A percentile compares a stretch with the other conserved stretches of the same genome.
Evolutionary conservation across 2,888 invertebrate genomes (phyloP).

Genomic region (Schrankia costaestrigalis): DNA sequence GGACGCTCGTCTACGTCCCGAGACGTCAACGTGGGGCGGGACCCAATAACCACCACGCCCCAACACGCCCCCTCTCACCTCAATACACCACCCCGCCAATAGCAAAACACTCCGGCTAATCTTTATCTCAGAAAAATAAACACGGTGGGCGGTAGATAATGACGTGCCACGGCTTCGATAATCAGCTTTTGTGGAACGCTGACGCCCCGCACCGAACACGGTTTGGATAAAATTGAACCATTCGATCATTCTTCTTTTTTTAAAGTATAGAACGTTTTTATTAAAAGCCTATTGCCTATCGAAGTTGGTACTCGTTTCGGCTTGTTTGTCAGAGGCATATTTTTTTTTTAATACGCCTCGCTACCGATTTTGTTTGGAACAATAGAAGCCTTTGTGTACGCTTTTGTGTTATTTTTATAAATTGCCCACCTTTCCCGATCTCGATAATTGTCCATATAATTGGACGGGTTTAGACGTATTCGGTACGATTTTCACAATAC

Average conservation of each 20-base stretch:
- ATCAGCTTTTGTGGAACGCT: constrained; percentile 75
- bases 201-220: constrained; percentile 59
- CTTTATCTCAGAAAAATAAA: constrained; percentile 80
- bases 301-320: constrained; percentile 39
- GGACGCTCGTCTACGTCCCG: constrained; percentile 13
- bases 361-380: constrained; percentile 29
- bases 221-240: constrained; percentile 68
- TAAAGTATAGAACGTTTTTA: constrained; percentile 40
- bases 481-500: constrained; percentile 40
- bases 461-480: constrained; percentile 68
- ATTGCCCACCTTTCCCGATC: constrained; percentile 58
- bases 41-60: constrained; percentile 49
- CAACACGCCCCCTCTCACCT: constrained; percentile 50
- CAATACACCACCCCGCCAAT: constrained; percentile 64
- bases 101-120: constrained; percentile 73
- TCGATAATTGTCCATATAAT: constrained; percentile 75
- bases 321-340: constrained; percentile 59
- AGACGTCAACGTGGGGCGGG: constrained; percentile 18
- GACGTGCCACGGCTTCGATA: constrained; percentile 67
- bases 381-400: constrained; percentile 44
- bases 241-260: constrained; percentile 45
- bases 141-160: constrained; percentile 77
- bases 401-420: constrained; percentile 56
- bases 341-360: constrained; percentile 46
- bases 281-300: constrained; percentile 48